Conservation (phyloP, 1,140 invertebrate genomes). For the Zaprionus capensis region DNA sequence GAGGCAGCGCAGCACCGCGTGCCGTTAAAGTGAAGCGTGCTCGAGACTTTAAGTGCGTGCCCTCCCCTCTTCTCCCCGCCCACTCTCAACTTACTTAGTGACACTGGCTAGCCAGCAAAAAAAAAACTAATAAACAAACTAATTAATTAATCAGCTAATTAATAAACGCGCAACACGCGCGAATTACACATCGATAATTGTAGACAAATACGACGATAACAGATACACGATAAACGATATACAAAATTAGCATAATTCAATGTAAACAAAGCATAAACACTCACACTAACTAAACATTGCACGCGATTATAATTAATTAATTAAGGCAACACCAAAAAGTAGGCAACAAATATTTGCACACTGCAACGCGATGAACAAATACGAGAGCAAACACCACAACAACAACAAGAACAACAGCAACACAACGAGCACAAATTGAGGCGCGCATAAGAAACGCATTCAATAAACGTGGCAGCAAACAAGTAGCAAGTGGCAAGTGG, state of each 20-base stretch:
- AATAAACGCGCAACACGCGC: constrained; percentile 16
- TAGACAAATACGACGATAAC: constrained; percentile 9
- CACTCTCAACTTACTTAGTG: constrained; percentile 19
- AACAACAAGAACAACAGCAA: not conserved
- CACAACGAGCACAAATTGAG: constrained; percentile 33
- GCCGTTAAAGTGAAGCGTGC: constrained; percentile 45
- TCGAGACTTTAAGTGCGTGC: constrained; percentile 39
- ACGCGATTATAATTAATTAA: constrained; percentile 25
- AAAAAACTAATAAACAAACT: constrained; percentile 22
- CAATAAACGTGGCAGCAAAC: constrained; percentile 9
- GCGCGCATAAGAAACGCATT: constrained; percentile 25
- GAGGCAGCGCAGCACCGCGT: constrained; percentile 9
- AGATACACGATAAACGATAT: constrained; percentile 1
- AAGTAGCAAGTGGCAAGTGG: constrained; percentile 8
- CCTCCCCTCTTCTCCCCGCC: no score
- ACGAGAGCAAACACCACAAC: not conserved
- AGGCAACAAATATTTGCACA: constrained; percentile 38
- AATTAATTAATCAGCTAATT: constrained; percentile 21
- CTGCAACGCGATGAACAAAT: constrained; percentile 15
- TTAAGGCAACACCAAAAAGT: constrained; percentile 16
- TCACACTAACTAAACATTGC: constrained; percentile 12
- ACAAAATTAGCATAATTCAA: not conserved
- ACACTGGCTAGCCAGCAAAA: not conserved
- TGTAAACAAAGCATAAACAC: not conserved
- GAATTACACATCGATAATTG: constrained; percentile 35